Base-by-base conservation (phyloP, 37 sponge, comb jelly and placozoan species). In the Beroe forskalii region DNA sequence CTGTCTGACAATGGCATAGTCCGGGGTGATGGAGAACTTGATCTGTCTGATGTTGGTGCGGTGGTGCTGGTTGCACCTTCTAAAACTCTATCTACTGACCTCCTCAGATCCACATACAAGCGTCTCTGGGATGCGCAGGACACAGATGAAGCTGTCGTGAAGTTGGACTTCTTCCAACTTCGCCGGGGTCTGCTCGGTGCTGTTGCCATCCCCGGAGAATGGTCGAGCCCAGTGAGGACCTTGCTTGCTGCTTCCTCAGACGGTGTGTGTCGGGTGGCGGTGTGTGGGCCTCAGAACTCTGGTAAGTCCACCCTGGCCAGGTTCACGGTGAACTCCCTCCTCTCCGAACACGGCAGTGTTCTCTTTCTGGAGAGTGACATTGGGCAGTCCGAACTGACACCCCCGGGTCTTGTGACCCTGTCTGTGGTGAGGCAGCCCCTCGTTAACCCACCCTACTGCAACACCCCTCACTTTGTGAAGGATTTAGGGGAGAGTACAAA, bases 211-310 rank as follows among this genome's bases (percentile, higher is more conserved):
- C 32, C 72, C 4, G 36, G 72, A 8, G 72, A 69, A 12, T 48
- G 55, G 55, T 17, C 6, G 55, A n/a, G n/a, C n/a, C n/a, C n/a
- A n/a, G 12, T 48, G 55, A 48, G 55, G 12, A 48, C 55, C 6
- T 12, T 48, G 55, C 12, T 48, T 17, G 12, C 55, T 17, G 12
- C 55, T 17, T 12, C 55, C 12, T 6, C 6, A 3, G 25, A 8
- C 31, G 25, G 66, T 4, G 28, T 0, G 42, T 8, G 55, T 20
- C 44, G 86, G 22, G 48, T 80, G 37, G 86, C 86, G 0, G 86
- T 80, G 44, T 80, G 86, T 80, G 86, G 86, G 0, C 86, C 86
- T 3, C 24, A 80, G 55, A 80, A 80, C 55, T 80, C 86, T 23
- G 86, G 86, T 1, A 80, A 80, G 30, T 80, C 86, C 23, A 80